phyloP scores from a whole-genome alignment of 1,140 invertebrate species.

The Drosophila dunni region DNA sequence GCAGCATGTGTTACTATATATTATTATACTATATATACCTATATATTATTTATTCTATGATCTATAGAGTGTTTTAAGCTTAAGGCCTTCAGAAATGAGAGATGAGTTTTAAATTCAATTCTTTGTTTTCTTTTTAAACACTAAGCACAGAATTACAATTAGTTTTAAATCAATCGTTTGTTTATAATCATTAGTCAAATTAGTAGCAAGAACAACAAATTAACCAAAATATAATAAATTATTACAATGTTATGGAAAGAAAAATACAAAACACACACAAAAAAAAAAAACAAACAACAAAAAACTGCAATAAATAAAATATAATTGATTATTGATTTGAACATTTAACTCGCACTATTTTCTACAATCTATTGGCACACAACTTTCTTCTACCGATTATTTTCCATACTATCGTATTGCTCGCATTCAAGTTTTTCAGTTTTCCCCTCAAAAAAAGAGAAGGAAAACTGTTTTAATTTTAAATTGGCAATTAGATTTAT shows the following conservation, averaged over 20 bases:
- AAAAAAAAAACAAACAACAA: constrained; percentile 24
- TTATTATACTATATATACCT: constrained; percentile 19
- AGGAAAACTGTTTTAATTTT: constrained; percentile 22
- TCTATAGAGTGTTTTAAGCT: constrained; percentile 52
- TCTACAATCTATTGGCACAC: constrained; percentile 34
- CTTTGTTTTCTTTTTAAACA: constrained; percentile 44
- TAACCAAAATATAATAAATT: constrained; percentile 25
- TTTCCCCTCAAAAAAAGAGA: not conserved
- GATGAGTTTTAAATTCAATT: constrained; percentile 67
- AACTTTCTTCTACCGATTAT: constrained; percentile 45
- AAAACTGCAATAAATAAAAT: constrained; percentile 60
- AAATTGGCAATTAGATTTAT: constrained; percentile 32
- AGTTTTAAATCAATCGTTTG: constrained; percentile 57
- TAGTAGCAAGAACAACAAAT: constrained; percentile 37
- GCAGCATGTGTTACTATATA: constrained; percentile 79
- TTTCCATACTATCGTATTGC: constrained; percentile 52
- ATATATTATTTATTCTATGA: constrained; percentile 29
- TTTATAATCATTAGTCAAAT: constrained; percentile 43
- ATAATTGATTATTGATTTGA: constrained; percentile 52
- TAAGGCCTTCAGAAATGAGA: constrained; percentile 64
- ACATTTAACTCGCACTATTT: constrained; percentile 53
- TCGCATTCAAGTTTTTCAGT: constrained; percentile 48
- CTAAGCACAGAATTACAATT: constrained; percentile 77
- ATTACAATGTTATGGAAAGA: constrained; percentile 44
- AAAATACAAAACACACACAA: constrained; percentile 26